Percentiles rank a stretch among this genome's conserved stretches.
Evolutionary conservation across 2,113 vertebrate species (phyloP).

Genomic region (Eptatretus burgeri): DNA sequence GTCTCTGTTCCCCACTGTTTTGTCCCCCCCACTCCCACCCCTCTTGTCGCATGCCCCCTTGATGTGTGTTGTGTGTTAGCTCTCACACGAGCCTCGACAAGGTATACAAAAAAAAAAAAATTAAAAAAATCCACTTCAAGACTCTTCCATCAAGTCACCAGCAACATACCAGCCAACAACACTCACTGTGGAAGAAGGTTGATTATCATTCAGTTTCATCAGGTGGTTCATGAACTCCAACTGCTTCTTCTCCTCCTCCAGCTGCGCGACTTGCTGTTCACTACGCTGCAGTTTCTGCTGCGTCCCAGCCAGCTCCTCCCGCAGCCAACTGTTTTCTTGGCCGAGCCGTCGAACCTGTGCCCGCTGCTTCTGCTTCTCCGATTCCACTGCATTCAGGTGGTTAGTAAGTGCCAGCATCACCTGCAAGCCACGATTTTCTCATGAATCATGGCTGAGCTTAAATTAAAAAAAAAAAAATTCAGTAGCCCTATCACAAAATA

Average conservation of each 20-base stretch:
- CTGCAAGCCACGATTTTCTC: conserved; percentile 15
- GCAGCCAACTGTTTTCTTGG: conserved; percentile 48
- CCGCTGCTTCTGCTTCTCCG: conserved; percentile 44
- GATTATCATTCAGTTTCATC: conserved; percentile 12
- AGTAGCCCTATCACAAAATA: too few relatives aligned
- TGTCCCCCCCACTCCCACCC: too few relatives aligned
- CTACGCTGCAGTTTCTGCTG: conserved; percentile 15
- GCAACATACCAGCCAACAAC: too few relatives aligned
- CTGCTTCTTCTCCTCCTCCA: conserved; percentile 19
- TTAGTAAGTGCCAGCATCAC: conserved; percentile 39
- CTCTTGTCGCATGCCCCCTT: too few relatives aligned
- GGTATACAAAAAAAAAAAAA: too few relatives aligned
- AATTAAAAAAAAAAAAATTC: too few relatives aligned
- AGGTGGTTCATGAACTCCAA: conserved; percentile 24
- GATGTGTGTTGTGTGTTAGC: too few relatives aligned
- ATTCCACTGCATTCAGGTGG: conserved; percentile 36
- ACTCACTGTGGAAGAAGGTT: neutral
- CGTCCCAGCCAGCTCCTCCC: conserved; percentile 21
- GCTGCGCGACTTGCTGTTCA: conserved; percentile 16
- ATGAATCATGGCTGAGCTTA: too few relatives aligned
- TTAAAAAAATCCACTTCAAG: too few relatives aligned
- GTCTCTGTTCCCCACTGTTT: too few relatives aligned
- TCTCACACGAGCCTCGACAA: too few relatives aligned
- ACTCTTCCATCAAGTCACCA: too few relatives aligned
- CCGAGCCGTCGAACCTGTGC: conserved; percentile 36